Base-by-base conservation (phyloP, 2,888 invertebrate genomes). In the Cataglyphis rosenhaueri region DNA sequence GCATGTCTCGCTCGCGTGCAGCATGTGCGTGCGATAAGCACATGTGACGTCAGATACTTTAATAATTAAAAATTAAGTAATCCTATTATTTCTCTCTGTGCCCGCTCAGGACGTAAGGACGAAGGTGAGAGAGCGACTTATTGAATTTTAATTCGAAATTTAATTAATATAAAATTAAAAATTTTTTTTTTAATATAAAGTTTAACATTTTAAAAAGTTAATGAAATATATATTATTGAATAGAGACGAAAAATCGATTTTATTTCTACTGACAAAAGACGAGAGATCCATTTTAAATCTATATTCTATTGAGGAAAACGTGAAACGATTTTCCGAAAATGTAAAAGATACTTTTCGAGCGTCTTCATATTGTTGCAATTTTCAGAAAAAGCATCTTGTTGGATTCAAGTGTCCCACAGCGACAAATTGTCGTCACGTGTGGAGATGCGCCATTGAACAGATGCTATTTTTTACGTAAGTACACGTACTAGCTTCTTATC, bases 401-500 rank as follows among this genome's bases (percentile, higher is more conserved):
- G 99, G 99, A 21, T 99, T 98, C 95, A 98, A 98, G 95, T 99
- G 99, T 95, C 97, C 98, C 79, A 97, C 98, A 89, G 97, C 98
- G 66, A 97, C 98, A 62, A 97, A 98, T 75, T 99, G 99, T 94
- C 97, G 99, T 89, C 98, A 99, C 95, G 97, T 99, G 86, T 99
- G 99, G 99, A 97, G 98, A 93, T 99, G 99, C 95, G 98, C 99
- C 68, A 98, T 99, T 89, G 99, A 99, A 94, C 99, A 99, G 95
- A 98, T 99, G 97, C 95, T 99, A 89, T 99, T 99, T 95, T 99
- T 99, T 95, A 99, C 99, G 99, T 99, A 95, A 97, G 97, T 96
- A 92, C 41, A 44, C 55, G 71, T 75, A 71, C 84, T 74, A 81
- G 9, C 35, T 35, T 55, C 3, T 21, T 3, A 35, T 29, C 21